Base-by-base conservation (phyloP, 2,888 invertebrate genomes). In the Stictocephala bisonia region DNA sequence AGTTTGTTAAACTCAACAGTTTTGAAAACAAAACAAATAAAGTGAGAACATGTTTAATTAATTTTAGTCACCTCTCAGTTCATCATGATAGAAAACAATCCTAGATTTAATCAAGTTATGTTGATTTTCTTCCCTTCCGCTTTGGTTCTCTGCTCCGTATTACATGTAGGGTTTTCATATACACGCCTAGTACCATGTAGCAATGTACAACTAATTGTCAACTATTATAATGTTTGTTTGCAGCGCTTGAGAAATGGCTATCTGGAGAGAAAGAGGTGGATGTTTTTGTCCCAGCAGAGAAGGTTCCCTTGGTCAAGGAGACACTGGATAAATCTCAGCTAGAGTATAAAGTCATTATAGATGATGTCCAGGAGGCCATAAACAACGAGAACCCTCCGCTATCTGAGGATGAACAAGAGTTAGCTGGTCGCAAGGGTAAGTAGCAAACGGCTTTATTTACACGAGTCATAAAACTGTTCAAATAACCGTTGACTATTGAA, bases 321-420 rank as follows among this genome's bases (percentile, higher is more conserved):
- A 85, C 88, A 71, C 86, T 95, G 35, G 85, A 86, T 71, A 86
- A 88, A 41, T 88, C 89, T 75, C 88, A 89, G 70, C 87, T 94
- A 72, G 83, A 87, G 22, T 93, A 88, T 81, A 87, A 90, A 67
- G 85, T 94, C n/a, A 84, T 93, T 51, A 93, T 95, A 79, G 88
- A 91, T 64, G 91, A 95, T 84, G 83, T 95, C 66, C 94, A 95
- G 83, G 86, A 87, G 80, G 90, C 91, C 58, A 94, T 95, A 75
- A 89, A 94, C 78, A 88, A 88, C 76, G 94, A 94, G 85, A 95
- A 94, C 84, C 93, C 93, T 53, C 87, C 88, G 2, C 84, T 89
- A 15, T 88, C 89, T 73, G 88, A 90, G 80, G 89, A 90, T 71
- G 91, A 92, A 81, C 82, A 87, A 48, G 88, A 88, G 79, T 87